A percentile compares a stretch with the other conserved stretches of the same genome.
These are phyloP conservation scores for Caenorhabditis sp. DNA, from an alignment of 2,888 invertebrate species.

Conservation along the genomic window DNA sequence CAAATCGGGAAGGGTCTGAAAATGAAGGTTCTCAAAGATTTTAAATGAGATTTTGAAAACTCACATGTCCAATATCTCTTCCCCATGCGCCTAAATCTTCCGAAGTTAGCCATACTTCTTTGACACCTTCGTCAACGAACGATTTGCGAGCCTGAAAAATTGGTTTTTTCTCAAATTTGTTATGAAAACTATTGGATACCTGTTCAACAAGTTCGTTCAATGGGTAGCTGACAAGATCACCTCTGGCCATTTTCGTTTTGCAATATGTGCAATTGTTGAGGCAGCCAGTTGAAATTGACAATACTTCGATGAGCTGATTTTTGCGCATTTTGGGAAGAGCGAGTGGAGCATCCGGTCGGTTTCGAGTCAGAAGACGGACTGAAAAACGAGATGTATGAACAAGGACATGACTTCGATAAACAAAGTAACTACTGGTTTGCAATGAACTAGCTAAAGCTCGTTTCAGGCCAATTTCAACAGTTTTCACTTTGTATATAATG, in stretches of 20 bases:
- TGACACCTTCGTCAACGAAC: conserved; percentile 81
- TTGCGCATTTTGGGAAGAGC: conserved; percentile 90
- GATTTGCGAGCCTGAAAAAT: conserved; percentile 48
- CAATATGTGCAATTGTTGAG: conserved; percentile 98
- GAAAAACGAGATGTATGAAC: too few species aligned
- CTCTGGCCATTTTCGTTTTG: conserved; percentile 86
- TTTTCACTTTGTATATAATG: too few species aligned
- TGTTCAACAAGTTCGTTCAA: conserved; percentile 72
- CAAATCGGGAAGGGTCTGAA: conserved; percentile 80
- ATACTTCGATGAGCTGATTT: conserved; percentile 93
- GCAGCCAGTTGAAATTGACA: conserved; percentile 76
- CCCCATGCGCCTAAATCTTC: conserved; percentile 99
- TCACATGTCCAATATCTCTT: conserved; percentile 81
- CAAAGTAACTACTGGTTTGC: too few species aligned
- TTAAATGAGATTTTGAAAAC: too few species aligned
- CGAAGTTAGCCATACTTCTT: conserved; percentile 95
- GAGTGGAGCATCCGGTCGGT: conserved; percentile 83
- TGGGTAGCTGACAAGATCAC: conserved; percentile 87
- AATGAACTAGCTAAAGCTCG: too few species aligned
- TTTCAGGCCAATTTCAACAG: too few species aligned
- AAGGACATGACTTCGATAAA: neutral
- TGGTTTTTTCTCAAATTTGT: too few species aligned
- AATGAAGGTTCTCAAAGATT: too few species aligned
- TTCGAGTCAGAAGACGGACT: conserved; percentile 51
- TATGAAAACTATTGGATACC: conserved; percentile 4